Percentiles rank a stretch among this genome's conserved stretches.
phyloP scores from a whole-genome alignment of 2,888 invertebrate species.

The Plusia festucae region DNA sequence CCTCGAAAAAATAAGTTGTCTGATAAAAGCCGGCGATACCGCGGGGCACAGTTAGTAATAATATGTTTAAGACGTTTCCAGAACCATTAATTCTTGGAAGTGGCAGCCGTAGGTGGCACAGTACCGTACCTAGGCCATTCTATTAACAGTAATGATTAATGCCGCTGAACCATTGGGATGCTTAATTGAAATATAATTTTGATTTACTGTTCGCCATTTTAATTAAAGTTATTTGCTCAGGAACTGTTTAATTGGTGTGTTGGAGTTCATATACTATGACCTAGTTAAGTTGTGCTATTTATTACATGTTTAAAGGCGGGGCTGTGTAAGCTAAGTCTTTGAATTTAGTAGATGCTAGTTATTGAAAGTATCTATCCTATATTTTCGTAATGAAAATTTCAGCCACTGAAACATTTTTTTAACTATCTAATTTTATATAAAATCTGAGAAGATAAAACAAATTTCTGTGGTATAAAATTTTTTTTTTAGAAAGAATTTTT shows the following conservation, averaged over 20 bases:
- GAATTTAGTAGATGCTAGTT: background rate
- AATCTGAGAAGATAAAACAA: no score
- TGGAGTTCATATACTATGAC: constrained; percentile 38
- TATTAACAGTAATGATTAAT: constrained; percentile 74
- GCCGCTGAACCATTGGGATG: constrained; percentile 71
- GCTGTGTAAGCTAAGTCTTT: constrained; percentile 17
- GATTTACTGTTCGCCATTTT: constrained; percentile 72
- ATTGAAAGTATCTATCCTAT: no score
- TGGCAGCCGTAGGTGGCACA: constrained; percentile 58
- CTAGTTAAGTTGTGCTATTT: constrained; percentile 37
- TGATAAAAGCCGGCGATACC: no score
- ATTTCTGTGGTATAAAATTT: no score
- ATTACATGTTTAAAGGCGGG: constrained; percentile 36
- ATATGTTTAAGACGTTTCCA: constrained; percentile 39
- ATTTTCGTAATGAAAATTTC: no score
- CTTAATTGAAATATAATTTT: constrained; percentile 80
- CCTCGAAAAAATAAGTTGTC: no score
- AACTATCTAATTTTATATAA: no score
- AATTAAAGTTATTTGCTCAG: constrained; percentile 69
- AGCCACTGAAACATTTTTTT: no score
- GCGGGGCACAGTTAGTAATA: no score
- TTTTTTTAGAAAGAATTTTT: no score
- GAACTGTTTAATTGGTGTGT: constrained; percentile 59
- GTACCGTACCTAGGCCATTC: constrained; percentile 63
- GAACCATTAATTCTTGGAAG: constrained; percentile 22